Evolutionary conservation across 2,797 vertebrate species (phyloP).

Genomic region (Ataeniobius toweri): DNA sequence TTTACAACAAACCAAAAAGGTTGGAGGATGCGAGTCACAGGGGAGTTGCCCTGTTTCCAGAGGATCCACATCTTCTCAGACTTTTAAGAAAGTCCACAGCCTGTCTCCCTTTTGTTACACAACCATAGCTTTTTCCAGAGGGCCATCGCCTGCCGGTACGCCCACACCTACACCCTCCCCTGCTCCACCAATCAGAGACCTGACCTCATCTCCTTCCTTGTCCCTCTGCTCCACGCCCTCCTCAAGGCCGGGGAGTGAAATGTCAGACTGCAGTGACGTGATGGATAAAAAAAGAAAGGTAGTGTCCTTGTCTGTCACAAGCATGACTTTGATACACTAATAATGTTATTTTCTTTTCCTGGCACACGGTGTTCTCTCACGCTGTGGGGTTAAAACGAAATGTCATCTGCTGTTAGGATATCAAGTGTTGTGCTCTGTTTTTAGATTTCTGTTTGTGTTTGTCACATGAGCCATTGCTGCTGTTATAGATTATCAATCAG

Average conservation of each 20-base stretch:
- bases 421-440: constrained; percentile 25
- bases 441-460: constrained; percentile 26
- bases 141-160: constrained; percentile 74
- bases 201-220: constrained; percentile 77
- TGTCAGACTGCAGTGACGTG: constrained; percentile 81
- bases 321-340: constrained; percentile 51
- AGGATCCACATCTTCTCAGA: constrained; percentile 20
- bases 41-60: constrained; percentile 12
- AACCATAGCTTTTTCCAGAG: constrained; percentile 47
- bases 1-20: not conserved
- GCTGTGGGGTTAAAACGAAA: constrained; percentile 34
- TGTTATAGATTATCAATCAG: not conserved
- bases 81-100: constrained; percentile 30
- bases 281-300: constrained; percentile 91
- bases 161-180: constrained; percentile 72
- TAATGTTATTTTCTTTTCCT: constrained; percentile 35
- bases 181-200: constrained; percentile 58
- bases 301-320: constrained; percentile 73
- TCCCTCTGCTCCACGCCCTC: constrained; percentile 77
- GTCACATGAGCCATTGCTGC: not conserved
- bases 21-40: constrained; percentile 13
- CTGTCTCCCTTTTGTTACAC: constrained; percentile 68
- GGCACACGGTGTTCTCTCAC: constrained; percentile 36
- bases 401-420: constrained; percentile 27
- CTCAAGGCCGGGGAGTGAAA: constrained; percentile 82